phyloP scores from a whole-genome alignment of 2,113 vertebrate genomes.

The Laticauda colubrina region DNA sequence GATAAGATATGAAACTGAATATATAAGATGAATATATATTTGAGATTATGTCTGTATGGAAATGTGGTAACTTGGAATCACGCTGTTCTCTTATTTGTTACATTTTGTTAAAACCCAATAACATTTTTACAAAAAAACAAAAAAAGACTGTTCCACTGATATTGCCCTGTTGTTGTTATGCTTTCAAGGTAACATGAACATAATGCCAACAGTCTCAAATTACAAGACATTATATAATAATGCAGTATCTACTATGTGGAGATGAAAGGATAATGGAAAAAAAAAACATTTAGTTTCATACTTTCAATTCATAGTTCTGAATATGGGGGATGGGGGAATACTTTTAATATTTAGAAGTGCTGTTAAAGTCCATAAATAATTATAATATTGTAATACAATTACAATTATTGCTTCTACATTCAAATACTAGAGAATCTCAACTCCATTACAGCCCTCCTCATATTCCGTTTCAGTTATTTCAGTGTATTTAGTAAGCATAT shows the following conservation, averaged over 20 bases:
- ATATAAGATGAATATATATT: no score
- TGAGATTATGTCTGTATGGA: no score
- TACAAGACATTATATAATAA: conserved; percentile 38
- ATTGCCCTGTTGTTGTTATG: conserved; percentile 9
- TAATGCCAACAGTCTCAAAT: conserved; percentile 28
- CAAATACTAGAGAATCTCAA: no score
- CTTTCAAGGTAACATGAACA: conserved; percentile 45
- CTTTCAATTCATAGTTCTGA: conserved; percentile 58
- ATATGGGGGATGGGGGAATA: conserved; percentile 49
- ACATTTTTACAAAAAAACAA: no score
- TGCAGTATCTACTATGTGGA: conserved; percentile 32
- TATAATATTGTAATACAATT: conserved; percentile 13
- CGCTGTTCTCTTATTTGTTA: no score
- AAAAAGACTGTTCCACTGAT: conserved; percentile 30
- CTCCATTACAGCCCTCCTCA: no score
- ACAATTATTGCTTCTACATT: no score
- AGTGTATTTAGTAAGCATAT: no score
- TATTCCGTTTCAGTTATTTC: no score
- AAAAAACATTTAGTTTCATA: conserved; percentile 45
- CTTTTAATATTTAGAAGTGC: conserved; percentile 55
- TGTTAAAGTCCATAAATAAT: conserved; percentile 60
- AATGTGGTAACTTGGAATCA: no score
- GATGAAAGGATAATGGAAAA: conserved; percentile 29
- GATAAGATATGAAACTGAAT: no score
- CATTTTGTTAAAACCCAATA: no score